Percentiles rank a stretch among this genome's conserved stretches.
phyloP scores from a whole-genome alignment of 2,888 invertebrate genomes.

The Malthinus flaveolus region DNA sequence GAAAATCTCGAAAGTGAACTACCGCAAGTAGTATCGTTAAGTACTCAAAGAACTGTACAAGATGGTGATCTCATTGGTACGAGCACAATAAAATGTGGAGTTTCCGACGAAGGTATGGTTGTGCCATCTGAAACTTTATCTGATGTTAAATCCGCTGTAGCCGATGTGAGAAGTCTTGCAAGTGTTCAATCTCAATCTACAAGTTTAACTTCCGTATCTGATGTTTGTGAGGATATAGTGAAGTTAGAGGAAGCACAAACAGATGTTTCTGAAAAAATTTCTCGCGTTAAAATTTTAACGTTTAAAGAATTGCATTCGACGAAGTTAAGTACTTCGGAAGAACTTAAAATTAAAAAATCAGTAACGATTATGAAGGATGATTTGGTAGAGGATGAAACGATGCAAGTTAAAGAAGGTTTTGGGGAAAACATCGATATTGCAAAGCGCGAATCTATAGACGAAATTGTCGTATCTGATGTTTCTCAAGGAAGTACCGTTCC shows the following conservation, averaged over 20 bases:
- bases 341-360: neutral
- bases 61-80: no score
- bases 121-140: neutral
- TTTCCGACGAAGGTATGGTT: neutral
- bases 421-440: neutral
- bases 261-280: neutral
- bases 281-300: neutral
- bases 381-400: neutral
- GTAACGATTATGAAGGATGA: neutral
- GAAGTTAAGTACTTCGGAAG: neutral
- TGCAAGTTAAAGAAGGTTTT: neutral
- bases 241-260: neutral
- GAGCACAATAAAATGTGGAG: neutral
- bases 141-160: neutral
- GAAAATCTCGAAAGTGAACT: neutral
- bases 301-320: neutral
- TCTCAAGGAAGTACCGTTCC: constrained; percentile 36
- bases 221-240: neutral
- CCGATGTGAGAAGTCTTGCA: constrained; percentile 12
- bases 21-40: no score
- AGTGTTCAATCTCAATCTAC: constrained; percentile 8
- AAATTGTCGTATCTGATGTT: constrained; percentile 31
- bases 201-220: constrained; percentile 4
- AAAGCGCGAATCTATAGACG: constrained; percentile 18
- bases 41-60: neutral